Base-by-base conservation (phyloP, 2,113 vertebrate genomes). In the Triplophysa siluroides region DNA sequence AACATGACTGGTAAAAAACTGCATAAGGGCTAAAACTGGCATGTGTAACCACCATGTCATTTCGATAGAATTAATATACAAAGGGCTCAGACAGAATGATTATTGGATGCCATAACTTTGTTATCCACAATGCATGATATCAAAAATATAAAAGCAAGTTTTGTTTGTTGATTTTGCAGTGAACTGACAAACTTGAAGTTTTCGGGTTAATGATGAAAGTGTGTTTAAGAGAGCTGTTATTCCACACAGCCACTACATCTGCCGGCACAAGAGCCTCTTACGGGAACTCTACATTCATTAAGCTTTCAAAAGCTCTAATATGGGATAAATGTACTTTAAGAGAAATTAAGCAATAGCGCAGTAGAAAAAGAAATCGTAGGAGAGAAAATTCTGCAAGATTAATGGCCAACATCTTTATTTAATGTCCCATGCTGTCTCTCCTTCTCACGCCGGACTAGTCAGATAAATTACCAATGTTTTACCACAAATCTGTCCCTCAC, bases 401-500 rank as follows among this genome's bases (percentile, higher is more conserved):
- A 86, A 75, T 64, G 73, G 43, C 65, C 9, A 4, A 56, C 19
- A 58, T 65, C 67, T 76, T 64, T 86, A 84, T 76, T 68, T 33
- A 60, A 16, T 7, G 16, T 26, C 43, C 67, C 19, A 76, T 43
- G 67, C 45, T 69, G 52, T 70, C 82, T n/a, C 75, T 41, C 78
- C 54, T 43, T 83, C 86, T 78, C 61, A 70, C 88, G 84, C 68
- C 4, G 83, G 88, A 75, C 79, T 18, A 74, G 76, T 85, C 58
- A 38, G 62, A 69, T 78, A 54, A 29, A 84, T 64, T 61, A 19
- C 26, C 75, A 54, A 63, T 19, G 61, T 62, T 70, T 86, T 84
- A 82, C 87, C 82, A 88, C 79, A 85, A 78, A 87, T 90, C 85
- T 87, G 86, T 89, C 76, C 83, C 84, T 84, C 83, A 86, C 66